Conservation (phyloP, 2,113 vertebrate genomes). For the Eptatretus burgeri region DNA sequence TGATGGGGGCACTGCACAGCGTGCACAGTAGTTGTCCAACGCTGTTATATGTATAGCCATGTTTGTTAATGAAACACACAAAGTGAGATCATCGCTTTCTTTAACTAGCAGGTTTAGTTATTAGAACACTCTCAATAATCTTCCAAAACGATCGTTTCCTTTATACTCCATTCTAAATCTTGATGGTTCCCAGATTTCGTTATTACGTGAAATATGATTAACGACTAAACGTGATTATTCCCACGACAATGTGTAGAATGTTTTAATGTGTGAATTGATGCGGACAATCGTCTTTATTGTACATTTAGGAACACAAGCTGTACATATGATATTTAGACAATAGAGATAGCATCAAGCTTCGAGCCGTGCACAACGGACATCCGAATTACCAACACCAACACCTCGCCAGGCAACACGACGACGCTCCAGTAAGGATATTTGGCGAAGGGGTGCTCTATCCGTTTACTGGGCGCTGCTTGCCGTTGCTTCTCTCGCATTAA, state of each 20-base stretch:
- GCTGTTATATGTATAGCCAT: slow-evolving; percentile 33
- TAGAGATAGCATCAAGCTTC: no score
- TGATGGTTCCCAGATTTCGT: no score
- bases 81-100: neutral
- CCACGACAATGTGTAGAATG: no score
- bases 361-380: neutral
- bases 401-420: neutral
- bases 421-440: slow-evolving; percentile 27
- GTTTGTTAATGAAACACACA: slow-evolving; percentile 15
- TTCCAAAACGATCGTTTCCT: neutral
- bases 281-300: no score
- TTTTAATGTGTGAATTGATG: no score
- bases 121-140: neutral
- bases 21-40: slow-evolving; percentile 44
- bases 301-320: no score
- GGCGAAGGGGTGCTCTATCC: slow-evolving; percentile 55
- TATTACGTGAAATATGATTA: no score
- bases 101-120: neutral
- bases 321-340: no score
- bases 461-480: slow-evolving; percentile 22
- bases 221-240: no score
- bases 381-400: neutral
- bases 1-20: slow-evolving; percentile 41
- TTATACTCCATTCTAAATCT: no score
- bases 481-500: slow-evolving; percentile 60